Conservation (phyloP, 2,113 vertebrate genomes). For the Zosterops borbonicus region DNA sequence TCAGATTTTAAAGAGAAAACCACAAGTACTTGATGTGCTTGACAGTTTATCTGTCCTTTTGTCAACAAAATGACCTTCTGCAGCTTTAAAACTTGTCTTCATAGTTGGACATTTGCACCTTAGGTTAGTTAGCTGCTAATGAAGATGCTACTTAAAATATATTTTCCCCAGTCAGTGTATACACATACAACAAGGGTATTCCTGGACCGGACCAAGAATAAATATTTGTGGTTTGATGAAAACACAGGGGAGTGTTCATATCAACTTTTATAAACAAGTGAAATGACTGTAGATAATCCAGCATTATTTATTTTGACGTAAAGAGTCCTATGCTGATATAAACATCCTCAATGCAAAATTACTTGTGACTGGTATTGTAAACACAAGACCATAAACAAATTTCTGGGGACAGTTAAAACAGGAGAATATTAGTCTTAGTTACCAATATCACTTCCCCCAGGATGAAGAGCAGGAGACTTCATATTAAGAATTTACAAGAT, state of each 20-base stretch:
- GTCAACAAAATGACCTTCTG: background rate
- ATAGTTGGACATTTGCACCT: background rate
- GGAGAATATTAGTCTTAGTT: background rate
- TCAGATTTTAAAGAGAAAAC: background rate
- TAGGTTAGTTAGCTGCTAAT: background rate
- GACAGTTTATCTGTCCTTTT: background rate
- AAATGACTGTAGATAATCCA: background rate
- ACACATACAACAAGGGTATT: background rate
- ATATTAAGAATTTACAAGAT: background rate
- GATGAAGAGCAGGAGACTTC: background rate
- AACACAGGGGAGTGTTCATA: background rate
- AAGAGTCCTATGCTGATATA: background rate
- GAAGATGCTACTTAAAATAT: background rate
- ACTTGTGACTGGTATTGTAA: background rate
- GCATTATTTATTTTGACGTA: background rate
- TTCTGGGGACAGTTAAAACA: background rate
- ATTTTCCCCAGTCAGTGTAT: background rate
- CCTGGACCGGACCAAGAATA: background rate
- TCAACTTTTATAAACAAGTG: conserved; percentile 6
- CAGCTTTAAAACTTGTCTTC: background rate
- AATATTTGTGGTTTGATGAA: conserved; percentile 16
- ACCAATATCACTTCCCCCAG: background rate
- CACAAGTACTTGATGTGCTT: background rate
- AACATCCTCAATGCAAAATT: background rate
- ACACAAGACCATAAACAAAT: background rate